phyloP scores from a whole-genome alignment of 2,797 vertebrate genomes.

The Uromys caudimaculatus region DNA sequence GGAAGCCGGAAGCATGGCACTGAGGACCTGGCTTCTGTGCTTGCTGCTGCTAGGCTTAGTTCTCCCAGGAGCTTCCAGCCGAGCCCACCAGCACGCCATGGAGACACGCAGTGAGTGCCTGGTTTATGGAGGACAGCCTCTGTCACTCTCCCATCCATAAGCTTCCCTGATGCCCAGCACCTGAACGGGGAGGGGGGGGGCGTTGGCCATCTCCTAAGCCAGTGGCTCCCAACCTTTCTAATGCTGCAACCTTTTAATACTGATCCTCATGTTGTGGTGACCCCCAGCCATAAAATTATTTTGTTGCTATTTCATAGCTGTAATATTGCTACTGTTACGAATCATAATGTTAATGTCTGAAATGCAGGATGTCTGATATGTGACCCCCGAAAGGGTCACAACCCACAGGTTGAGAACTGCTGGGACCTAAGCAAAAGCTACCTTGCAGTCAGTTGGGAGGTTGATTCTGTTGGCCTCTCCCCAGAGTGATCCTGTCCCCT shows the following conservation, averaged over 20 bases:
- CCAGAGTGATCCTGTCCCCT: background rate
- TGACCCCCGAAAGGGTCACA: background rate
- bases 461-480: background rate
- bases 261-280: background rate
- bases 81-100: conserved; percentile 79
- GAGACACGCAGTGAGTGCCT: conserved; percentile 88
- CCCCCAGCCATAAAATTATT: background rate
- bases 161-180: background rate
- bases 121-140: background rate
- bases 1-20: conserved; percentile 82
- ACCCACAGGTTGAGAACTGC: background rate
- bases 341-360: background rate
- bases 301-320: background rate
- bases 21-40: conserved; percentile 82
- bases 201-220: background rate
- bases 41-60: conserved; percentile 87
- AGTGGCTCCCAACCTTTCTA: background rate
- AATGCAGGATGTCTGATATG: background rate
- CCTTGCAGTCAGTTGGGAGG: background rate
- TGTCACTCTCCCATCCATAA: background rate
- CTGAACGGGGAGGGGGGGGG: too few relatives aligned
- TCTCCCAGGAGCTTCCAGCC: conserved; percentile 67
- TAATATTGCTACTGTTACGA: background rate
- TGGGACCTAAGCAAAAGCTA: background rate
- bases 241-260: background rate